Evolutionary conservation across 2,797 vertebrate genomes (phyloP), one percentile per base, ranked within the genome.

Genomic region (Falco columbarius): DNA sequence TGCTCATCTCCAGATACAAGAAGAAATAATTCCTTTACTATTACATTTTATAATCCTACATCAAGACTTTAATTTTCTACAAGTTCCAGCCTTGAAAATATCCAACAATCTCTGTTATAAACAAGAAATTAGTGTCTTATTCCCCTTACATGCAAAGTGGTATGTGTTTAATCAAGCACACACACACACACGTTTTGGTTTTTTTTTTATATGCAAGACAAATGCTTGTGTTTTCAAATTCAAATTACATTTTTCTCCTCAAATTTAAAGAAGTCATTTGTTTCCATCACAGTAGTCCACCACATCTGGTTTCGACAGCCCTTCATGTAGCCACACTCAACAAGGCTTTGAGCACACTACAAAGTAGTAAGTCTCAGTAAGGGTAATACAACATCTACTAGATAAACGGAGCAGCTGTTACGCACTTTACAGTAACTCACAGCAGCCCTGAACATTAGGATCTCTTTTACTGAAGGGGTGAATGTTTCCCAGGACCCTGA

Each of bases 401-500:
- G 65, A 90, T 58, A 95, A 97, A 92, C 67, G 86, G 67, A 95
- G 83, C 88, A 89, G 96, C 96, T 96, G 93, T 87, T 67, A 44
- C 0, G 11, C 56, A 46, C 93, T 94, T 63, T 17, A 79, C 73
- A 93, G 10, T 66, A 95, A 89, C 77, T 95, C 92, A 87, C 56
- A 95, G 93, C 86, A 95, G 83, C 54, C 54, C 42, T 66, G 81
- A 93, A 89, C 56, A 54, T 7, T 52, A 85, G 47, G 70, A 90
- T 55, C 59, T 90, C n/a, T 93, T 85, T 74, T 36, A 56, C 38
- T 90, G 67, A 87, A 73, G 44, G 80, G 49, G 54, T 42, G 49
- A 93, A 74, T 68, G 46, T 92, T 97, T 97, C 95, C 92, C 95
- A 95, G 92, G 94, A 95, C 90, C 93, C 86, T 93, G 90, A 95